Base-by-base conservation (phyloP, 2,888 invertebrate species). In the Athalia rosae region DNA sequence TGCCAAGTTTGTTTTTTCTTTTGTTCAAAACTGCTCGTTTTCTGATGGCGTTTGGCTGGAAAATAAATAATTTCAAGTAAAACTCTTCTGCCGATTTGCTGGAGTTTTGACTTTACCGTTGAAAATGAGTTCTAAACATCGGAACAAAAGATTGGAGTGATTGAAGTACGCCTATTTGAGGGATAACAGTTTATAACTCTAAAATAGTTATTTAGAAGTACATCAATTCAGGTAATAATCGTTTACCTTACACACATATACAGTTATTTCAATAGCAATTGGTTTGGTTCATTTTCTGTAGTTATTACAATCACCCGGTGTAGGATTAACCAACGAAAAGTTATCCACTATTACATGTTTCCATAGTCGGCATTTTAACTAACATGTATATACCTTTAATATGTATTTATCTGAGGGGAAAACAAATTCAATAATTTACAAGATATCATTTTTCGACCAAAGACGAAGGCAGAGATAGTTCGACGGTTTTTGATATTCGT, bases 111-210 rank as follows among this genome's bases (percentile, higher is more conserved):
- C 45, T 8, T 8, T 47, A 59, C n/a, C 28, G 28, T 59, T 41
- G 9, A 59, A 59, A 4, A 9, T 48, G 15, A 45, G 59, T 59
- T 59, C 59, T 4, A 59, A 28, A 59, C 6, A 59, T 45, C 59
- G 13, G 2, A 59, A 73, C 13, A 15, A 73, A 45, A 58, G 59
- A 28, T 73, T n/a, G 47, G 45, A 45, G 11, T 8, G n/a, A 73
- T 8, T 45, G 15, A 73, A 73, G 59, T 73, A 73, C 59, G 59
- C 50, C 48, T 11, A 45, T 59, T 9, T 9, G 45, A 59, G 47
- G 84, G 83, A 84, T 84, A 88, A 89, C 81, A 86, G 80, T 89
- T 89, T 86, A 87, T 86, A 85, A 89, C 86, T 87, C 83, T 87
- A 87, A 86, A 83, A 86, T 83, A 81, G 84, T 84, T 81, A 82